Evolutionary conservation across 2,113 vertebrate genomes (phyloP).

Genomic region (Raja brachyura): DNA sequence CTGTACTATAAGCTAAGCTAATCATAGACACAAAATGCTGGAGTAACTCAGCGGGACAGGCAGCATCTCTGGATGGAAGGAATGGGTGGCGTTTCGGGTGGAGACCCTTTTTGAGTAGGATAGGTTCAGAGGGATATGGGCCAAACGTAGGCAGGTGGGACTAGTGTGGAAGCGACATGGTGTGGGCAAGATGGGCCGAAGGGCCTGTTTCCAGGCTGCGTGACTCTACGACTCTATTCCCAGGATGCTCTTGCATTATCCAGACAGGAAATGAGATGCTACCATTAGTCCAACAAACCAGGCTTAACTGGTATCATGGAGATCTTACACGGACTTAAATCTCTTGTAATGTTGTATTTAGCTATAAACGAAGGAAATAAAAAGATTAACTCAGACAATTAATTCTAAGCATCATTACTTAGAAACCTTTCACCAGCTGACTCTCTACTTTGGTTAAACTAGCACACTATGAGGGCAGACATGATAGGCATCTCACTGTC

Average conservation of each 20-base stretch:
- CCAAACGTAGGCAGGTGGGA: too few relatives aligned
- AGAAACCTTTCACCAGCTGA: not conserved
- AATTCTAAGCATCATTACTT: not conserved
- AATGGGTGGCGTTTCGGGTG: too few relatives aligned
- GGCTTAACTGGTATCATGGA: not conserved
- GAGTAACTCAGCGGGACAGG: too few relatives aligned
- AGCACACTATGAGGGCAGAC: constrained; percentile 31
- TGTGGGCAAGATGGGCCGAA: too few relatives aligned
- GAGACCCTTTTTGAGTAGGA: too few relatives aligned
- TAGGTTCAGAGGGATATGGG: too few relatives aligned
- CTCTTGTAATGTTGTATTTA: not conserved
- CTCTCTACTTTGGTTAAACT: constrained; percentile 30
- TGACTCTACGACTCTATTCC: not conserved
- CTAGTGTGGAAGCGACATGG: too few relatives aligned
- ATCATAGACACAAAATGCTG: too few relatives aligned
- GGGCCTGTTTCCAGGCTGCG: too few relatives aligned
- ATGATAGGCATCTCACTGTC: constrained; percentile 37
- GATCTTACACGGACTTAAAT: not conserved
- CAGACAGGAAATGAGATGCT: not conserved
- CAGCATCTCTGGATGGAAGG: too few relatives aligned
- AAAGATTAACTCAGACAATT: constrained; percentile 1
- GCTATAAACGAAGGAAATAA: not conserved
- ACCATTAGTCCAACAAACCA: not conserved
- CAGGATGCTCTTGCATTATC: too few relatives aligned
- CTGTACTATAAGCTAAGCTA: too few relatives aligned